Base-by-base conservation (phyloP, 2,113 vertebrate genomes). In the Oncorhynchus masou region DNA sequence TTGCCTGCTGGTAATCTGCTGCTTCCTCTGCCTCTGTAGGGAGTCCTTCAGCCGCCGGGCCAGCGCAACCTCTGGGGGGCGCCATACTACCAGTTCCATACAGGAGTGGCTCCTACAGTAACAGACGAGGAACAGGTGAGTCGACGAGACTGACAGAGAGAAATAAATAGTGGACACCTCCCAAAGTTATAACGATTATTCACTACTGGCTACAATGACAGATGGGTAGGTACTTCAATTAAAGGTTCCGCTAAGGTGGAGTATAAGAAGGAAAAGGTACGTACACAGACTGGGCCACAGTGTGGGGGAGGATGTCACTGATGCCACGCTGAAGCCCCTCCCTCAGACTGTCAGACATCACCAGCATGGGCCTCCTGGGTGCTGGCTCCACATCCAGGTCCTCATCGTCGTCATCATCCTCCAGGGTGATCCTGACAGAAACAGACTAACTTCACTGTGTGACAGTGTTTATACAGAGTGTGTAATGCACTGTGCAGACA, bases 31-130 rank as follows among this genome's bases (percentile, higher is more conserved):
- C 39, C 39, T 45, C 39, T 45, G 92, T 51, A 92, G 77, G 0
- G 93, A 84, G 77, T 85, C 87, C 79, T 89, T 94, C 31, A 92
- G 85, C 80, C 79, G 88, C 76, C 89, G 91, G 62, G 89, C 90
- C 62, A 95, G 79, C 2, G 90, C 87, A 77, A 93, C 92, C 16
- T 93, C 90, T 8, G 86, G 93, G 19, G 94, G 94, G 31, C 93
- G 90, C 94, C 94, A 95, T 75, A 95, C 72, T 81, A 94, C 93
- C 91, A 95, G 57, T 87, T 95, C 93, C 94, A 95, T 95, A 79
- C 94, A 94, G 48, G 93, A 94, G 27, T 84, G 93, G 71, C 90
- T 94, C 88, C 94, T 95, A 68, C 24, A 69, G 69, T 65, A 49
- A 49, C 0, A 72, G 25, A 0, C 78, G 5, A 48, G 29, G 65